Evolutionary conservation across 2,797 vertebrate genomes (phyloP).

Genomic region (Picus viridis): DNA sequence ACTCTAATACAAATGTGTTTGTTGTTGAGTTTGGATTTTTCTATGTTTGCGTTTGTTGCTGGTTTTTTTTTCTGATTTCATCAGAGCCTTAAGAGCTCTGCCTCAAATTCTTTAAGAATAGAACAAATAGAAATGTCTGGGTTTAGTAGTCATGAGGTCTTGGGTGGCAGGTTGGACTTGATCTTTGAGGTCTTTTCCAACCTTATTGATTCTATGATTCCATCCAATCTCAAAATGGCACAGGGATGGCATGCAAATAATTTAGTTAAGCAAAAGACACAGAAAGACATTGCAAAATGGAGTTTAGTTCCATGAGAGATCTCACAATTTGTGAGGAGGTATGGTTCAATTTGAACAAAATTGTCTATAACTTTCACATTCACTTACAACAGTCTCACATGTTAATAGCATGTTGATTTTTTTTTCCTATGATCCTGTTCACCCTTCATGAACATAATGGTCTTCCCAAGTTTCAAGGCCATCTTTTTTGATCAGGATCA

Average conservation of each 20-base stretch:
- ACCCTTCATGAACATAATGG: background rate
- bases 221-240: background rate
- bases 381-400: background rate
- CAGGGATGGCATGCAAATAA: background rate
- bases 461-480: background rate
- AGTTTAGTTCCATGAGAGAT: background rate
- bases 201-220: too few relatives aligned
- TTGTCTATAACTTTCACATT: background rate
- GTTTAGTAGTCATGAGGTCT: too few relatives aligned
- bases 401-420: rapidly evolving
- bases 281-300: background rate
- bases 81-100: background rate
- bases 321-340: background rate
- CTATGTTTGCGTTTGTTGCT: background rate
- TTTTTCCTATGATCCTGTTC: background rate
- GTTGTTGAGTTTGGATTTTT: background rate
- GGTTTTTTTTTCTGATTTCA: background rate
- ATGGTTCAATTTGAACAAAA: background rate
- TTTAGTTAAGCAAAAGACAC: background rate
- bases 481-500: background rate
- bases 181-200: too few relatives aligned
- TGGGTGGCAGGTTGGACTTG: too few relatives aligned
- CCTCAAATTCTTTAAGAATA: background rate
- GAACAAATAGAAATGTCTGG: background rate
- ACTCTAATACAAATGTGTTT: background rate